Conservation (phyloP, 2,888 invertebrate species). For the Microplitis deprimator region DNA sequence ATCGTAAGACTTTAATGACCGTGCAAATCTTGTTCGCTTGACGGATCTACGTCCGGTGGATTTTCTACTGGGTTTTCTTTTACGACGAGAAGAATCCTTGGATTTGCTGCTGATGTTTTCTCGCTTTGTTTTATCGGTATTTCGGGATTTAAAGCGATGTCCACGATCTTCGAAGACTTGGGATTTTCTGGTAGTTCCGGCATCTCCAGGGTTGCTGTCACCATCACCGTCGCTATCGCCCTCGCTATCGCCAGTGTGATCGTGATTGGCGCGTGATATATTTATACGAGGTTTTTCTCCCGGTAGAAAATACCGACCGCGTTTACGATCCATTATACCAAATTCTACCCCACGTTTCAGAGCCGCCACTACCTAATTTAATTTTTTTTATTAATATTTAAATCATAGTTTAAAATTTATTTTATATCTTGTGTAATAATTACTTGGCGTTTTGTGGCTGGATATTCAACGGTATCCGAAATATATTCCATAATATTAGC, state of each 20-base stretch:
- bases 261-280: constrained; percentile 8
- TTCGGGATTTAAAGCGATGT: constrained; percentile 18
- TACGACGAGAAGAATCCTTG: constrained; percentile 27
- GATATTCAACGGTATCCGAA: constrained; percentile 43
- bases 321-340: constrained; percentile 53
- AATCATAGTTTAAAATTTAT: constrained; percentile 12
- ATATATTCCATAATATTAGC: constrained; percentile 56
- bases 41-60: constrained; percentile 29
- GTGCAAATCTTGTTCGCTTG: constrained; percentile 34
- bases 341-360: constrained; percentile 57
- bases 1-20: constrained; percentile 44
- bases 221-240: background rate
- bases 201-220: background rate
- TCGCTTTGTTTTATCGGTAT: constrained; percentile 18
- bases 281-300: constrained; percentile 34
- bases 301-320: constrained; percentile 52
- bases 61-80: constrained; percentile 12
- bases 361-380: constrained; percentile 49
- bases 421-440: constrained; percentile 32
- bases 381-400: background rate
- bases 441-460: constrained; percentile 56
- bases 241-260: background rate
- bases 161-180: background rate
- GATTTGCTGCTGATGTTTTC: constrained; percentile 18
- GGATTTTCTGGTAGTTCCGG: constrained; percentile 15